phyloP scores from a whole-genome alignment of 1,140 invertebrate species.

The Littorina saxatilis region DNA sequence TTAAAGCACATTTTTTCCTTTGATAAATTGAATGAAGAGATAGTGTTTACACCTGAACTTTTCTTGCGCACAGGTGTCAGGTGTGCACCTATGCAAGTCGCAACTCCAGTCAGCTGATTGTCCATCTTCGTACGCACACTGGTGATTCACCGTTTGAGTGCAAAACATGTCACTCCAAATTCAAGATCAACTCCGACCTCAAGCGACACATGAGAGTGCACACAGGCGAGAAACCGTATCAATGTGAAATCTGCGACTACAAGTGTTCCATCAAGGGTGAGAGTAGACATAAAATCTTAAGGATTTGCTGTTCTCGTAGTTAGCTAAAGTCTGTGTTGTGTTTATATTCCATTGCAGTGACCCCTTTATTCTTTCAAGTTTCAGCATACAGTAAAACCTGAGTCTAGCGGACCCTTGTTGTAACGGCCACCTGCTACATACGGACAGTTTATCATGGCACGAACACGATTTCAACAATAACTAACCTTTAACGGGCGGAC shows the following conservation, averaged over 20 bases:
- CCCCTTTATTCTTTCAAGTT: no score
- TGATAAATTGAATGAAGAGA: background rate
- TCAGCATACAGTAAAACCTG: no score
- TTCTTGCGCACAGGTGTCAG: conserved; percentile 77
- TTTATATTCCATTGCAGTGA: no score
- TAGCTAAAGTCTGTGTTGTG: no score
- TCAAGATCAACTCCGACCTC: conserved; percentile 78
- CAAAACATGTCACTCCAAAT: conserved; percentile 79
- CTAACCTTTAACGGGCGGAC: no score
- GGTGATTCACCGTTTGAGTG: conserved; percentile 82
- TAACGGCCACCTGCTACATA: no score
- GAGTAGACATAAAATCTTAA: no score
- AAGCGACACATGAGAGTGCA: conserved; percentile 88
- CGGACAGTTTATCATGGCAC: no score
- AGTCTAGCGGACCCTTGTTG: no score
- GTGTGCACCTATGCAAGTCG: conserved; percentile 76
- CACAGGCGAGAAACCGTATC: conserved; percentile 89
- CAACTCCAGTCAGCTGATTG: conserved; percentile 77
- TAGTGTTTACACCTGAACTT: background rate
- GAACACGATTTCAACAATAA: no score
- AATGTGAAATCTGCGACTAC: conserved; percentile 81
- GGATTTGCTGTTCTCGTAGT: no score
- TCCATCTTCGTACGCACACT: conserved; percentile 82
- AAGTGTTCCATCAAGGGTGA: conserved; percentile 67
- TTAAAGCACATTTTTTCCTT: conserved; percentile 13